Base-by-base conservation (phyloP, 2,888 invertebrate species). In the Leptopilina myrica region DNA sequence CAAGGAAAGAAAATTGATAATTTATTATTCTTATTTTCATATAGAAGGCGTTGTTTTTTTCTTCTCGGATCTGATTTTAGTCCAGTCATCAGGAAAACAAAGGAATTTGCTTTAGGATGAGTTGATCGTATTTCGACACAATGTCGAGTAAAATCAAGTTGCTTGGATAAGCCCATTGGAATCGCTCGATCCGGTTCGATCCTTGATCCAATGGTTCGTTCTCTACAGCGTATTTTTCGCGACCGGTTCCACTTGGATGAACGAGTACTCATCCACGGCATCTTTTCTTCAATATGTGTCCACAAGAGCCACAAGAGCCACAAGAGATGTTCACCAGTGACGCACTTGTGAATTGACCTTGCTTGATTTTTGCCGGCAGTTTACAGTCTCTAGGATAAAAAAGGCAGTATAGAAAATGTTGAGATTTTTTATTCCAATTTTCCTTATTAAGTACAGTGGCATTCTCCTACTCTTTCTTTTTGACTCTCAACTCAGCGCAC, bases 351-450 rank as follows among this genome's bases (percentile, higher is more conserved):
- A 79, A 46, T 11, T 77, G 75, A 79, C 80, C 78, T 80, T 79
- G 78, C 26, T 69, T 69, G 76, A 79, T 69, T 79, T 79, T 81
- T 79, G 76, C 15, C 78, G 76, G n/a, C 65, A 59, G 14, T 69
- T 77, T 26, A 14, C 53, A 43, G 15, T 15, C 66, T 66, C 46
- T 33, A 33, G 33, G 33, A 33, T 33, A 15, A 9, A 20, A 20
- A 43, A 43, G 8, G 7, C 8, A 8, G 43, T 43, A 8, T 43
- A 43, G 43, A 43, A 43, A 43, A 8, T 43, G 43, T 43, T 43
- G 8, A 43, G 33, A 33, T 33, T 43, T 43, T 43, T 8, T 7
- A 43, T 43, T 20, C 1, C 7, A 43, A 43, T 43, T 43, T 43
- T 43, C 33, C 33, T 33, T 33, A 33, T 33, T 33, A 33, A 33